A percentile compares a stretch with the other conserved stretches of the same genome.
Conservation (phyloP, 2,888 invertebrate genomes). For the Rugalucina vietnamica region DNA sequence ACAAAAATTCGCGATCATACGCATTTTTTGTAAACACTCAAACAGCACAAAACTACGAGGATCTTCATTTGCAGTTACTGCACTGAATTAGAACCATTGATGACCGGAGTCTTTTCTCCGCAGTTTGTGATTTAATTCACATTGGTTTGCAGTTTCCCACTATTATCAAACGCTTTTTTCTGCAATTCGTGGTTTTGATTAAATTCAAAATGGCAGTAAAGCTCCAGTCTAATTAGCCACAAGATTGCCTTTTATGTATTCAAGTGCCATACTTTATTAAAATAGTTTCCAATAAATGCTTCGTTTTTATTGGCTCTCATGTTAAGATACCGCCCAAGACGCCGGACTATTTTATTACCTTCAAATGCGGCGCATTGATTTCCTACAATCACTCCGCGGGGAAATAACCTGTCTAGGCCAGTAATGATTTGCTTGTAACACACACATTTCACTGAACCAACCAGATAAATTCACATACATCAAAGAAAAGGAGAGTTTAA, state of each 20-base stretch:
- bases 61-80: too few relatives aligned
- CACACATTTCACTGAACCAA: conserved; percentile 1
- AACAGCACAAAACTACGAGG: too few relatives aligned
- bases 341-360: conserved; percentile 9
- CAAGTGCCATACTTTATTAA: neutral
- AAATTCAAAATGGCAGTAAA: neutral
- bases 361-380: neutral
- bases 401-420: neutral
- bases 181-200: neutral
- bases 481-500: conserved; percentile 13
- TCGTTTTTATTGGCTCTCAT: neutral
- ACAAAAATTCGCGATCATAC: too few relatives aligned
- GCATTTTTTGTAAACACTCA: too few relatives aligned
- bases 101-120: too few relatives aligned
- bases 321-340: neutral
- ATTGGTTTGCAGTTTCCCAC: neutral
- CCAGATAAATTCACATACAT: conserved; percentile 12
- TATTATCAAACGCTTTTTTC: neutral
- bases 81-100: too few relatives aligned
- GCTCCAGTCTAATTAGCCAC: neutral
- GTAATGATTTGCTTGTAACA: conserved; percentile 4
- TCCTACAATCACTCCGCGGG: neutral
- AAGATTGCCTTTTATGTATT: conserved; percentile 2
- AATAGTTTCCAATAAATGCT: neutral
- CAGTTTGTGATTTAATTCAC: neutral